Evolutionary conservation across 2,797 vertebrate genomes (phyloP).

Genomic region (Hemitrygon akajei): DNA sequence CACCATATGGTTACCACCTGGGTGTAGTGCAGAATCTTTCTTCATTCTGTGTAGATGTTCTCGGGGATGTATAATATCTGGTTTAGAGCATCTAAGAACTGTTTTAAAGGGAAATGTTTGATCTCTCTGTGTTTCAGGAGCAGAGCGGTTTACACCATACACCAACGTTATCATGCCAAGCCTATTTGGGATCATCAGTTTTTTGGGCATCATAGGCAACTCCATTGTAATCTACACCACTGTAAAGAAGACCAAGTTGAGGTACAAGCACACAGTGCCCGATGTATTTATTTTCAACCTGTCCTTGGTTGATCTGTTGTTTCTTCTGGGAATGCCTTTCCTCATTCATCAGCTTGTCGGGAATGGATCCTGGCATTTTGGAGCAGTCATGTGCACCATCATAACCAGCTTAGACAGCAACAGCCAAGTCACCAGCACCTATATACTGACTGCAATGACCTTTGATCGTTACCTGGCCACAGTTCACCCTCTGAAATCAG

Average conservation of each 20-base stretch:
- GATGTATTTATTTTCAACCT: constrained; percentile 77
- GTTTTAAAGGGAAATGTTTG: background rate
- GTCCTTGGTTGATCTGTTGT: constrained; percentile 72
- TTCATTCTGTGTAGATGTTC: background rate
- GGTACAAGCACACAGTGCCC: constrained; percentile 65
- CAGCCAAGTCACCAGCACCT: constrained; percentile 79
- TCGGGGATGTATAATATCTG: background rate
- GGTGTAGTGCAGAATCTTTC: background rate
- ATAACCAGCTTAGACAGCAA: constrained; percentile 77
- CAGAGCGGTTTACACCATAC: constrained; percentile 48
- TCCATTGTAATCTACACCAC: constrained; percentile 74
- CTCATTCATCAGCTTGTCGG: constrained; percentile 79
- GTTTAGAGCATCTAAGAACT: background rate
- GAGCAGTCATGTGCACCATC: constrained; percentile 68
- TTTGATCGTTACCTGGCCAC: constrained; percentile 76
- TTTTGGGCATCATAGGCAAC: constrained; percentile 69
- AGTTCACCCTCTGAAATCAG: constrained; percentile 73
- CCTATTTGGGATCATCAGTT: constrained; percentile 73
- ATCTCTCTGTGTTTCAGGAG: constrained; percentile 42
- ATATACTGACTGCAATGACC: constrained; percentile 77
- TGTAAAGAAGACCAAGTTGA: constrained; percentile 68
- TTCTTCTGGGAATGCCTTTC: constrained; percentile 78
- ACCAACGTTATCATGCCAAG: constrained; percentile 63
- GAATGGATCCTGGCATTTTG: constrained; percentile 74
- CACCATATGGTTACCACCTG: background rate